phyloP scores from a whole-genome alignment of 2,113 vertebrate species.

The Halcyon malimbica region DNA sequence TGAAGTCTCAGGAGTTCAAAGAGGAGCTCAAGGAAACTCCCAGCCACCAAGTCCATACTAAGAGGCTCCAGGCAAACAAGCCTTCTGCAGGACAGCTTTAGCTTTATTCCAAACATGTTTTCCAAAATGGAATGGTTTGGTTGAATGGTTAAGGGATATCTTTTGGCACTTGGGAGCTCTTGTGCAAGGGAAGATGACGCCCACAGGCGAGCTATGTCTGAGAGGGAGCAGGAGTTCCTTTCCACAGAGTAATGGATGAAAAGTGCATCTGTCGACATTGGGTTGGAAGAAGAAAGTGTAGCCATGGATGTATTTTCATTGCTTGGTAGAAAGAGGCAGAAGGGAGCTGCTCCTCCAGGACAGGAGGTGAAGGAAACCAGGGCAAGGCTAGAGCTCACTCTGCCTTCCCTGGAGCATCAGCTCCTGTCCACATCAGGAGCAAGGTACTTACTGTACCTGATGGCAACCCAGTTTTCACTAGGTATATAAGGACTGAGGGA shows the following conservation, averaged over 20 bases:
- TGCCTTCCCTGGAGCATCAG: background rate
- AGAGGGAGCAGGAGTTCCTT: background rate
- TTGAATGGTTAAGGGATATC: background rate
- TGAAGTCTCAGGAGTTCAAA: conserved; percentile 50
- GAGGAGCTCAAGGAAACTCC: conserved; percentile 42
- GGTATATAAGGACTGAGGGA: background rate
- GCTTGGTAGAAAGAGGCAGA: background rate
- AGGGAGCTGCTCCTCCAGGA: background rate
- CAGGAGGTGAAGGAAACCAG: background rate
- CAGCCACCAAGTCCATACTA: conserved; percentile 14
- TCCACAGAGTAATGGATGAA: background rate
- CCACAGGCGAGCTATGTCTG: background rate
- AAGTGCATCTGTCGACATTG: background rate
- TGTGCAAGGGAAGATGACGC: background rate
- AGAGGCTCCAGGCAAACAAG: conserved; percentile 16
- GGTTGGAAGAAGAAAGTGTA: background rate
- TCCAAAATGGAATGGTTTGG: background rate
- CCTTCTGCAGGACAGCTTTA: background rate
- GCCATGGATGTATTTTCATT: background rate
- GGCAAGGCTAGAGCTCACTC: background rate
- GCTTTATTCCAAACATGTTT: background rate
- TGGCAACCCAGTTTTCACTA: background rate
- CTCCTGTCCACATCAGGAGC: background rate
- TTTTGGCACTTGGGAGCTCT: background rate
- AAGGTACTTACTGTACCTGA: background rate